phyloP scores from a whole-genome alignment of 2,797 vertebrate genomes.

The Peromyscus eremicus region DNA sequence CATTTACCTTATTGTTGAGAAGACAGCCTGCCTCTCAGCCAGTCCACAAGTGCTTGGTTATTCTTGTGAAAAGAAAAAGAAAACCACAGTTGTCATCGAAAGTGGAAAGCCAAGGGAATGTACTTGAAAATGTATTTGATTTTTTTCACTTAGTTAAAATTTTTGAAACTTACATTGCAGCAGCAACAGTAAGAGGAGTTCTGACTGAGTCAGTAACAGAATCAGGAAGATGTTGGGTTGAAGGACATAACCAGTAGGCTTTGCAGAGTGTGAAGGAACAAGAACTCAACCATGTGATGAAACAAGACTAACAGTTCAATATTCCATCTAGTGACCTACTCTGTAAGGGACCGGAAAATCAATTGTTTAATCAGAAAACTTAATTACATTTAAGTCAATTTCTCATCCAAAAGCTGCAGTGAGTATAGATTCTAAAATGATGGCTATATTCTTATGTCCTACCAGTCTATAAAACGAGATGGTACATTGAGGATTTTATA shows the following conservation, averaged over 20 bases:
- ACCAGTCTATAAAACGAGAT: not conserved
- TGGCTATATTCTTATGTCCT: not conserved
- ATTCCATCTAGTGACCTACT: not conserved
- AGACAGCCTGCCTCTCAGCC: not conserved
- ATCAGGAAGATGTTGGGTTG: not conserved
- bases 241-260: not conserved
- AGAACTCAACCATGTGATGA: not conserved
- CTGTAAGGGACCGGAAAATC: not conserved
- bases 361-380: constrained; percentile 19
- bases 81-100: not conserved
- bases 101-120: not conserved
- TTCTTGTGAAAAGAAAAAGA: not conserved
- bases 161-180: not conserved
- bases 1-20: not conserved
- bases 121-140: not conserved
- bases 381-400: constrained; percentile 13
- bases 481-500: not conserved
- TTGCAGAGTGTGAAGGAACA: not conserved
- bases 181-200: not conserved
- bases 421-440: not conserved
- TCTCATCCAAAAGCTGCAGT: not conserved
- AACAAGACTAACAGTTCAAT: not conserved
- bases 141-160: not conserved
- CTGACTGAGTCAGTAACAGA: not conserved
- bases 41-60: not conserved